phyloP scores from a whole-genome alignment of 2,888 invertebrate genomes.

The Ceriagrion tenellum region DNA sequence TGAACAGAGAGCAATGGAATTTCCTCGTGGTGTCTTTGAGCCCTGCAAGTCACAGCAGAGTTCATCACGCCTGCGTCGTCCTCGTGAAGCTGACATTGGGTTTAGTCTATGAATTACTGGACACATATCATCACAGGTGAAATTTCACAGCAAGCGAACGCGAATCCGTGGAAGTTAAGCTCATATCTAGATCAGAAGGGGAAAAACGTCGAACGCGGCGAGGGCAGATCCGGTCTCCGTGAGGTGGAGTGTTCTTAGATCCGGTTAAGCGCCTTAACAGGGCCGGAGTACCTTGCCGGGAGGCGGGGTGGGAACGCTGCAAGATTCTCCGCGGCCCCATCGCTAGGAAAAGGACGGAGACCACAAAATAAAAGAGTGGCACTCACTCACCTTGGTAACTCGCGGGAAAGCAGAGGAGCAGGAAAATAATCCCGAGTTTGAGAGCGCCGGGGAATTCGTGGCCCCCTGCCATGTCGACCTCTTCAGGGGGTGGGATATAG shows the following conservation, averaged over 20 bases:
- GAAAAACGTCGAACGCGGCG: background rate
- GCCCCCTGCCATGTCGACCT: background rate
- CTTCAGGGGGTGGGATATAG: too few relatives aligned
- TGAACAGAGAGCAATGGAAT: too few relatives aligned
- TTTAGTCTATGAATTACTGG: too few relatives aligned
- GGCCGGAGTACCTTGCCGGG: background rate
- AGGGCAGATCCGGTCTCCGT: background rate
- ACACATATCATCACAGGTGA: too few relatives aligned
- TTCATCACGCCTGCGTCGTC: too few relatives aligned
- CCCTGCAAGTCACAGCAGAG: too few relatives aligned
- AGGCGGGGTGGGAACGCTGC: background rate
- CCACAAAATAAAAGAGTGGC: background rate
- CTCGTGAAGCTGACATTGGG: too few relatives aligned
- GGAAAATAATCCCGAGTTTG: background rate
- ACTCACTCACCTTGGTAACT: conserved; percentile 35
- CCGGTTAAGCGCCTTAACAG: background rate
- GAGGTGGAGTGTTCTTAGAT: background rate
- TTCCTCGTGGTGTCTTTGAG: too few relatives aligned
- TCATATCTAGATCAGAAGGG: background rate
- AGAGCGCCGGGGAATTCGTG: background rate
- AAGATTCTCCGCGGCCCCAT: too few relatives aligned
- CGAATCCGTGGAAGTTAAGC: background rate
- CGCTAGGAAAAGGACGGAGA: background rate
- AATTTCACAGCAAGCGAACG: background rate
- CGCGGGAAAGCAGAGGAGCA: background rate